These are phyloP conservation scores for Hydrophis major DNA, from an alignment of 2,797 vertebrate species.

Conservation along the genomic window DNA sequence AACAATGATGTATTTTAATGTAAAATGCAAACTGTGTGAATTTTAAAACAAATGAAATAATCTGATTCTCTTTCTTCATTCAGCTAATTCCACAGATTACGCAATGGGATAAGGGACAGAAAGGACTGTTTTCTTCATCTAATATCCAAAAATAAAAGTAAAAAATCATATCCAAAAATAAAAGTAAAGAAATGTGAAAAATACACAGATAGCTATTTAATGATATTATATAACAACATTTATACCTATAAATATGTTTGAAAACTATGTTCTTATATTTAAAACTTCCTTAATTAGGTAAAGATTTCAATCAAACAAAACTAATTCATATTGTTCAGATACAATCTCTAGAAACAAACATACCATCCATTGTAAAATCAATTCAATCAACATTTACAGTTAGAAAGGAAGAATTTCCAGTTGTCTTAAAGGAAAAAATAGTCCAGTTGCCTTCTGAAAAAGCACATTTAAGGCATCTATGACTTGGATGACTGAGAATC, in stretches of 20 bases:
- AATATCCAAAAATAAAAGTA: neutral
- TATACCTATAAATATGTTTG: neutral
- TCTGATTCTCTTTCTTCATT: neutral
- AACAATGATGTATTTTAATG: neutral
- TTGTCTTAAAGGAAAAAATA: neutral
- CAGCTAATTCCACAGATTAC: neutral
- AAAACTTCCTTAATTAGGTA: neutral
- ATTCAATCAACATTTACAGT: neutral
- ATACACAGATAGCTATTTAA: neutral
- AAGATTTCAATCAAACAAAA: slow-evolving; percentile 1
- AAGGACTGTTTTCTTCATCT: neutral
- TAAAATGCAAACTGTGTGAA: neutral
- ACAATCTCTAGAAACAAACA: neutral
- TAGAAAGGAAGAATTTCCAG: neutral
- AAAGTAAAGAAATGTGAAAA: neutral
- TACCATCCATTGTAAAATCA: neutral
- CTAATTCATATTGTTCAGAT: neutral
- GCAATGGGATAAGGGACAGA: neutral
- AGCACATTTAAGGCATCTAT: neutral
- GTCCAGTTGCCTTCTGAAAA: neutral
- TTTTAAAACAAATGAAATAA: neutral
- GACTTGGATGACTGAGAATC: neutral
- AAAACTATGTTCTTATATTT: neutral
- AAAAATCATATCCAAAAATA: neutral
- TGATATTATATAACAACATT: neutral